Evolutionary conservation across 2,797 vertebrate genomes (phyloP).

Genomic region (Poeciliopsis gracilis): DNA sequence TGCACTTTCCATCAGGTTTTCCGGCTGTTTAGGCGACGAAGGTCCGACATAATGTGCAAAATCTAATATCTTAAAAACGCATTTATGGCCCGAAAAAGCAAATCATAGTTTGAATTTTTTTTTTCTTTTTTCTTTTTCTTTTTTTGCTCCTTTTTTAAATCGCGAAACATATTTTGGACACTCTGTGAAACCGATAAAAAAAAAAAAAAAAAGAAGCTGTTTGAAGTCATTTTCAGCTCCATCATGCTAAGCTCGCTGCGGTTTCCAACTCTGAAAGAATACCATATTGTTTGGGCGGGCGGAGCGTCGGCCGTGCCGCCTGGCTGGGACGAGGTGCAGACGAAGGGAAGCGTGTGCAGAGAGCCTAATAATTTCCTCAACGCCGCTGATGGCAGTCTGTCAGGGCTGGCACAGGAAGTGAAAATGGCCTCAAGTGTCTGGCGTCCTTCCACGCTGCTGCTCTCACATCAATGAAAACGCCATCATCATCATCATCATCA

Average conservation of each 20-base stretch:
- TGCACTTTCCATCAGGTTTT: neutral
- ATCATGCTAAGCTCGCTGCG: constrained; percentile 66
- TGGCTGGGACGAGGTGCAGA: constrained; percentile 65
- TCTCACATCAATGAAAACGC: constrained; percentile 73
- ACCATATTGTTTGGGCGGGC: constrained; percentile 76
- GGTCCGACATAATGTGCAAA: neutral
- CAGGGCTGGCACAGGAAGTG: constrained; percentile 74
- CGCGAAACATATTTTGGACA: constrained; percentile 64
- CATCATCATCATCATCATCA: constrained; percentile 35
- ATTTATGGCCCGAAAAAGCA: constrained; percentile 60
- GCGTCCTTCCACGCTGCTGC: constrained; percentile 66
- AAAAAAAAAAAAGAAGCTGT: constrained; percentile 6
- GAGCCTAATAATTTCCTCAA: constrained; percentile 69
- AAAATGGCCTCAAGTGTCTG: constrained; percentile 80
- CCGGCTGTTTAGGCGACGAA: neutral
- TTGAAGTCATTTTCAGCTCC: constrained; percentile 70
- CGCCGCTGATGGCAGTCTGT: constrained; percentile 73
- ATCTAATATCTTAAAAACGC: constrained; percentile 60
- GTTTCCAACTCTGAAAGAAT: constrained; percentile 74
- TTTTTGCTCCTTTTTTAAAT: constrained; percentile 22
- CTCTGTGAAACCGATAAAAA: constrained; percentile 55
- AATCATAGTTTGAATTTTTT: constrained; percentile 65
- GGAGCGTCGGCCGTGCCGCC: constrained; percentile 61
- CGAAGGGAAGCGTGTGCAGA: constrained; percentile 58
- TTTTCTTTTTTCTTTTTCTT: constrained; percentile 26